Conservation (phyloP, 2,797 vertebrate genomes). For the Thamnophis elegans region DNA sequence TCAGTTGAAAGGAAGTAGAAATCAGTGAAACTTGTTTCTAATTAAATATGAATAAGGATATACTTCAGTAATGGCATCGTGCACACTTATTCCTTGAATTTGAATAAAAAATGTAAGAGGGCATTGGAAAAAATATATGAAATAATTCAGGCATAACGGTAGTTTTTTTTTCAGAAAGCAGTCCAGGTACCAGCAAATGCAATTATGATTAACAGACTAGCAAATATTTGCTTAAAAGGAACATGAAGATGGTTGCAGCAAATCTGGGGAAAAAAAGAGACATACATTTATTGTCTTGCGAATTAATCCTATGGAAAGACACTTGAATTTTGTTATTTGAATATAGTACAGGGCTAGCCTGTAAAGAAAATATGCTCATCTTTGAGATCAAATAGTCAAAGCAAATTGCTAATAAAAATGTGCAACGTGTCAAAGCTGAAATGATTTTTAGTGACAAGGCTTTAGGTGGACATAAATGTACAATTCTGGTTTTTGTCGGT, state of each 20-base stretch:
- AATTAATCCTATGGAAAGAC: background rate
- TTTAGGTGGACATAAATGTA: background rate
- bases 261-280: background rate
- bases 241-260: background rate
- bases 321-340: background rate
- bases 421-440: background rate
- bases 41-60: background rate
- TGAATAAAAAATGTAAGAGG: background rate
- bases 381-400: background rate
- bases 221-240: background rate
- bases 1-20: background rate
- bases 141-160: background rate
- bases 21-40: background rate
- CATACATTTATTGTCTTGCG: background rate
- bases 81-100: background rate
- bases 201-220: background rate
- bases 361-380: no score
- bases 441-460: background rate
- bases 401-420: background rate
- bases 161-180: background rate
- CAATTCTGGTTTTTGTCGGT: conserved; percentile 15
- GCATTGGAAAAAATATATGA: background rate
- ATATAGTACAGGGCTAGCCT: background rate
- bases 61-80: background rate
- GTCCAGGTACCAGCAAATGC: background rate